These are phyloP conservation scores for Pseudobourletiella spinata DNA, from an alignment of 1,140 invertebrate genomes.

Conservation along the genomic window DNA sequence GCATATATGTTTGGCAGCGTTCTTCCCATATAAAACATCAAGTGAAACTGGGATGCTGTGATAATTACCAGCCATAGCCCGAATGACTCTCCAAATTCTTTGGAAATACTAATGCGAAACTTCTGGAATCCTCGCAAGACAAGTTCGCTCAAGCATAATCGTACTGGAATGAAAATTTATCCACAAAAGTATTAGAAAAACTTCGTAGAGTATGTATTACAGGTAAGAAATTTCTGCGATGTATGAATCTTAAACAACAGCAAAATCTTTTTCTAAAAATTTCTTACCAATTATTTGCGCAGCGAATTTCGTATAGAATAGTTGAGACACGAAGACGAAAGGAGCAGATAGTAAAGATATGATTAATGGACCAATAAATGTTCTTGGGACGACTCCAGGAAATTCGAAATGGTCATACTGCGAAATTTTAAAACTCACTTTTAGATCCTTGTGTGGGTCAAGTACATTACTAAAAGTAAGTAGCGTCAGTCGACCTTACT, in stretches of 20 bases:
- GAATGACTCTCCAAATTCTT: conserved; percentile 66
- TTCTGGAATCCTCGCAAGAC: conserved; percentile 65
- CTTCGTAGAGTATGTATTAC: conserved; percentile 6
- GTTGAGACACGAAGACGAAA: conserved; percentile 56
- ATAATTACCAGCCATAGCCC: conserved; percentile 74
- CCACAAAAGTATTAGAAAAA: conserved; percentile 7
- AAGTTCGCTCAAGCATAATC: conserved; percentile 61
- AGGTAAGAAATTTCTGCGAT: too few relatives aligned
- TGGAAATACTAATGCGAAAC: conserved; percentile 59
- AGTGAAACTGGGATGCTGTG: conserved; percentile 90
- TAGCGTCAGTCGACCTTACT: too few relatives aligned
- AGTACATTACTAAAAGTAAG: too few relatives aligned
- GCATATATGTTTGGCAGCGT: conserved; percentile 95
- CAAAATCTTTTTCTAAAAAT: too few relatives aligned
- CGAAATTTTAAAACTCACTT: too few relatives aligned
- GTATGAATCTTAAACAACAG: too few relatives aligned
- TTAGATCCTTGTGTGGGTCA: too few relatives aligned
- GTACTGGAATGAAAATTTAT: conserved; percentile 56
- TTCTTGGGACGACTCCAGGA: conserved; percentile 94
- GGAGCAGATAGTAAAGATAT: conserved; percentile 71
- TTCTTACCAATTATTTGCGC: conserved; percentile 79
- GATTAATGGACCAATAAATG: conserved; percentile 86
- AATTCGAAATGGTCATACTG: conserved; percentile 98
- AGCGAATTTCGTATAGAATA: conserved; percentile 74
- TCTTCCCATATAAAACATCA: conserved; percentile 91